Evolutionary conservation across 23 tunicate species (phyloP).

Genomic region (Trididemnum clinides): DNA sequence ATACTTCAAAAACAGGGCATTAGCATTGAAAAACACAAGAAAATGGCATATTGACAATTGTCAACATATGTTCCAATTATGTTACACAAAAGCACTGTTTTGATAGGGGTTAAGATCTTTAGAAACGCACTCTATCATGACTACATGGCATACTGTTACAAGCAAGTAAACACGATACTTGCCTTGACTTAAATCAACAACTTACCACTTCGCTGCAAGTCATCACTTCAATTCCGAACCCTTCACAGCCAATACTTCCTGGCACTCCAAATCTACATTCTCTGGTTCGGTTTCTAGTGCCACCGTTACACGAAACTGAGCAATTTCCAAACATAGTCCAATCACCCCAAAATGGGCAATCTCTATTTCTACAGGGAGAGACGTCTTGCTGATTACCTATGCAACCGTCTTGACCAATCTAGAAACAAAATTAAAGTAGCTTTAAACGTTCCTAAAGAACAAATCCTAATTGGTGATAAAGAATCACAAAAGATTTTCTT

Average conservation of each 20-base stretch:
- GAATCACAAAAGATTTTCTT: too few relatives aligned
- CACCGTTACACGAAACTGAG: conserved; percentile 58
- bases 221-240: conserved; percentile 15
- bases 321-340: conserved; percentile 57
- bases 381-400: conserved; percentile 31
- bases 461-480: too few relatives aligned
- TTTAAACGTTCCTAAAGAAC: not conserved
- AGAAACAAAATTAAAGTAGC: not conserved
- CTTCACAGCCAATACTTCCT: conserved; percentile 64
- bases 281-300: conserved; percentile 38
- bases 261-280: conserved; percentile 32
- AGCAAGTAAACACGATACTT: too few relatives aligned
- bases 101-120: too few relatives aligned
- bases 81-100: too few relatives aligned
- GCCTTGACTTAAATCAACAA: too few relatives aligned
- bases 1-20: too few relatives aligned
- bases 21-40: too few relatives aligned
- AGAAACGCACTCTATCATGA: too few relatives aligned
- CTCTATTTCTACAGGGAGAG: conserved; percentile 28
- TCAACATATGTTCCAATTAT: too few relatives aligned
- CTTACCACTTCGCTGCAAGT: not conserved
- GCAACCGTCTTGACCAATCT: conserved; percentile 47
- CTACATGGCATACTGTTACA: too few relatives aligned
- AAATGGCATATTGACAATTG: too few relatives aligned
- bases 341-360: conserved; percentile 52